Percentiles rank a stretch among this genome's conserved stretches.
Conservation (phyloP, 2,888 invertebrate genomes). For the Asteroscopus sphinx region DNA sequence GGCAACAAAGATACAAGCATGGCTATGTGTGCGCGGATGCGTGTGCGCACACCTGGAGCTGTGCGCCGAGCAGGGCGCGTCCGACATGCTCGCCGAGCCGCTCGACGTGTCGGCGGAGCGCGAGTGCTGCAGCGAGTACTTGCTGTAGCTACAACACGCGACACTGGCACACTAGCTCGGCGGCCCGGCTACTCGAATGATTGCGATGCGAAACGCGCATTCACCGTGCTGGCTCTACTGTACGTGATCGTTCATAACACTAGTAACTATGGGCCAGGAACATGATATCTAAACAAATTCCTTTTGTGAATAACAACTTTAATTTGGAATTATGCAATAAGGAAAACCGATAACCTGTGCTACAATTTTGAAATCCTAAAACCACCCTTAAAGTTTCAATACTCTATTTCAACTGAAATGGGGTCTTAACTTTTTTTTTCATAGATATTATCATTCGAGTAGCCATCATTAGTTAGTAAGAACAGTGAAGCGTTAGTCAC, state of each 20-base stretch:
- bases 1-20: not conserved
- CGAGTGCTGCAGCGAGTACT: constrained; percentile 86
- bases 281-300: constrained; percentile 30
- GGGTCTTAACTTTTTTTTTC: no score
- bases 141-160: constrained; percentile 77
- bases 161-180: constrained; percentile 3
- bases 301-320: not conserved
- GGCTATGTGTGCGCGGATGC: not conserved
- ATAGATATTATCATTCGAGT: constrained; percentile 20
- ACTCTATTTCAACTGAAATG: no score
- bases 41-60: constrained; percentile 67
- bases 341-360: no score
- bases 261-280: constrained; percentile 7
- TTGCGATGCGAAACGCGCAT: not conserved
- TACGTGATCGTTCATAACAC: constrained; percentile 10
- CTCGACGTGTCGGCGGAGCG: constrained; percentile 80
- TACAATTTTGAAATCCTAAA: no score
- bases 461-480: constrained; percentile 26
- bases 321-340: no score
- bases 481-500: constrained; percentile 46
- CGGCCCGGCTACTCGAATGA: constrained; percentile 18
- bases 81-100: constrained; percentile 77
- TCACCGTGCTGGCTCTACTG: not conserved
- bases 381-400: no score
- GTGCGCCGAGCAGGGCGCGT: constrained; percentile 68